Conservation (phyloP, 2,113 vertebrate species). For the Eubucco bourcierii region DNA sequence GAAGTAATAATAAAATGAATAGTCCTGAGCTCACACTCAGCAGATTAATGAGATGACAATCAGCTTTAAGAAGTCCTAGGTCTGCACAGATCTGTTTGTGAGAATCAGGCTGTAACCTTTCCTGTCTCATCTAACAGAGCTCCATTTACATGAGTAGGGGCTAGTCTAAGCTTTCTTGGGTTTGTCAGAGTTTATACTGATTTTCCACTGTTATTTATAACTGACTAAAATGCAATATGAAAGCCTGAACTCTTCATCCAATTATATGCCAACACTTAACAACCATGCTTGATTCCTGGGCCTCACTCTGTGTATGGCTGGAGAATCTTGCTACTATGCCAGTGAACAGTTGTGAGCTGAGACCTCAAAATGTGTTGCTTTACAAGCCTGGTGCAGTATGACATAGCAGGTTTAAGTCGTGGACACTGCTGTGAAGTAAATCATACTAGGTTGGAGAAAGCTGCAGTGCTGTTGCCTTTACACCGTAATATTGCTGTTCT, state of each 20-base stretch:
- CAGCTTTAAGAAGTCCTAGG: background rate
- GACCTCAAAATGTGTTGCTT: background rate
- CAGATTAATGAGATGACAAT: background rate
- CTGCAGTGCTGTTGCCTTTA: background rate
- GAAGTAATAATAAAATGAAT: background rate
- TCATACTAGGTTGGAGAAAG: background rate
- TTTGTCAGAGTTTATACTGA: background rate
- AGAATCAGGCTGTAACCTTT: background rate
- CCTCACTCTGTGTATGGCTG: background rate
- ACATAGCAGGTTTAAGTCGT: background rate
- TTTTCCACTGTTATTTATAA: background rate
- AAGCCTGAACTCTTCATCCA: background rate
- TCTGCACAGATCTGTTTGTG: background rate
- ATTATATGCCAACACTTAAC: accelerated
- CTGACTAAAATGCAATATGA: background rate
- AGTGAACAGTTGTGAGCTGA: background rate
- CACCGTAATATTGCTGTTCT: background rate
- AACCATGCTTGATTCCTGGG: background rate
- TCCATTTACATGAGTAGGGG: background rate
- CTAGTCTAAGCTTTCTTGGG: background rate
- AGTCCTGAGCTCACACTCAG: background rate
- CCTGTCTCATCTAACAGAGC: background rate
- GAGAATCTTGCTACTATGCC: background rate
- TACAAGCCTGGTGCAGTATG: background rate
- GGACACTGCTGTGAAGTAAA: background rate